Evolutionary conservation across 1,140 invertebrate genomes (phyloP).

Genomic region (Tigriopus japonicus): DNA sequence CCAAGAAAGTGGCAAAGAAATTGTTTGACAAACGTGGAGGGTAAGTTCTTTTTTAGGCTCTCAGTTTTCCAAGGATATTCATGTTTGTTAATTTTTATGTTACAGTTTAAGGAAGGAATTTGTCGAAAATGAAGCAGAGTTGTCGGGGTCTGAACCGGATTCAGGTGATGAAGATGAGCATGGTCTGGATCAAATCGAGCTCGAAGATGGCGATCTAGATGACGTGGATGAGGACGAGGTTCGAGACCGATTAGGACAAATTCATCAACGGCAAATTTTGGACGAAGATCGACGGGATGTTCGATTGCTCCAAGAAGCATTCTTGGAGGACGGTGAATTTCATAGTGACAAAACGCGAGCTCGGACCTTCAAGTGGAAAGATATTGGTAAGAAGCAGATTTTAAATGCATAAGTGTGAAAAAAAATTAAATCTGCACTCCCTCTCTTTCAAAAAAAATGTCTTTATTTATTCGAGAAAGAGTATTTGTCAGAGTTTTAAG

Average conservation of each 20-base stretch:
- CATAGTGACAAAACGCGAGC: slow-evolving; percentile 45
- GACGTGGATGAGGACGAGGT: slow-evolving; percentile 45
- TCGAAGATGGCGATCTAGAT: slow-evolving; percentile 23
- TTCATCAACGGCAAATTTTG: slow-evolving; percentile 30
- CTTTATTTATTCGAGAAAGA: neutral
- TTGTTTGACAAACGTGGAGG: slow-evolving; percentile 21
- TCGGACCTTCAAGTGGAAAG: slow-evolving; percentile 59
- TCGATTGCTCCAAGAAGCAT: slow-evolving; percentile 50
- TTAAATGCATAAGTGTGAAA: slow-evolving; percentile 19
- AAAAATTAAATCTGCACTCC: neutral
- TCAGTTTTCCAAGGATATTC: too few relatives aligned
- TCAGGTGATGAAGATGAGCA: slow-evolving; percentile 31
- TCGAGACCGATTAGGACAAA: slow-evolving; percentile 41
- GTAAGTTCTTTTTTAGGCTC: too few relatives aligned
- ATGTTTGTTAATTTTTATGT: slow-evolving; percentile 13
- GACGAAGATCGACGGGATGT: slow-evolving; percentile 46
- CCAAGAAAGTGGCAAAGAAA: slow-evolving; percentile 15
- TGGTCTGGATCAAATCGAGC: slow-evolving; percentile 15
- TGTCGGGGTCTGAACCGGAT: slow-evolving; percentile 60
- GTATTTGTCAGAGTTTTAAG: neutral
- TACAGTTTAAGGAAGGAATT: slow-evolving; percentile 35
- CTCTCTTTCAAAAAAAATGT: neutral
- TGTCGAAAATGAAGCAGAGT: slow-evolving; percentile 62
- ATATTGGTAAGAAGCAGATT: slow-evolving; percentile 40
- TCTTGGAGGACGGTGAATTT: slow-evolving; percentile 69